These are phyloP conservation scores for Epinephelus fuscoguttatus DNA, from an alignment of 2,113 vertebrate genomes.

Conservation along the genomic window DNA sequence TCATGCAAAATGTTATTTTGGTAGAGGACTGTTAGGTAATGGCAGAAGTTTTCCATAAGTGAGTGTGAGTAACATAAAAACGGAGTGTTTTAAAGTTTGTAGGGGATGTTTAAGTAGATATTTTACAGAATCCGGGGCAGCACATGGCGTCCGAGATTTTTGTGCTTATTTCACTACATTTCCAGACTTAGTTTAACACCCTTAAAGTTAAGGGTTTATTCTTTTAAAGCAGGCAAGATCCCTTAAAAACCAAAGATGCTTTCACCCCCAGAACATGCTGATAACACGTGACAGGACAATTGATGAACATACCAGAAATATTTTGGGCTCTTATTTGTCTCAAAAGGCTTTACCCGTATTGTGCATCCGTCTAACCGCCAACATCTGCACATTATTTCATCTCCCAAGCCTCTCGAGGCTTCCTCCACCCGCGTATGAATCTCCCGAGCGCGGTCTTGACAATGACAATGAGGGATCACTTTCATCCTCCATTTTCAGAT, in stretches of 20 bases:
- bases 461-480: slow-evolving; percentile 49
- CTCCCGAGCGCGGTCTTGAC: not conserved
- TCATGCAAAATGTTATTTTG: slow-evolving; percentile 53
- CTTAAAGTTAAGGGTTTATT: not conserved
- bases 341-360: not conserved
- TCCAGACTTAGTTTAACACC: not conserved
- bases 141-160: not conserved
- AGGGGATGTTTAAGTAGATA: slow-evolving; percentile 3
- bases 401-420: not conserved
- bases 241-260: not conserved
- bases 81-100: not conserved
- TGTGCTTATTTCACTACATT: not conserved
- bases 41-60: slow-evolving; percentile 39
- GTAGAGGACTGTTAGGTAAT: slow-evolving; percentile 53
- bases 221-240: not conserved
- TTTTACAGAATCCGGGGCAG: not conserved
- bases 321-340: not conserved
- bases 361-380: not conserved
- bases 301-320: not conserved
- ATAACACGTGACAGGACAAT: not conserved
- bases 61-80: slow-evolving; percentile 36
- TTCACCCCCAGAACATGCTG: not conserved
- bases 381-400: not conserved
- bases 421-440: not conserved
- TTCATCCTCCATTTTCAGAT: slow-evolving; percentile 58